These are phyloP conservation scores for Panulirus ornatus DNA, from an alignment of 1,140 invertebrate species.

Conservation along the genomic window DNA sequence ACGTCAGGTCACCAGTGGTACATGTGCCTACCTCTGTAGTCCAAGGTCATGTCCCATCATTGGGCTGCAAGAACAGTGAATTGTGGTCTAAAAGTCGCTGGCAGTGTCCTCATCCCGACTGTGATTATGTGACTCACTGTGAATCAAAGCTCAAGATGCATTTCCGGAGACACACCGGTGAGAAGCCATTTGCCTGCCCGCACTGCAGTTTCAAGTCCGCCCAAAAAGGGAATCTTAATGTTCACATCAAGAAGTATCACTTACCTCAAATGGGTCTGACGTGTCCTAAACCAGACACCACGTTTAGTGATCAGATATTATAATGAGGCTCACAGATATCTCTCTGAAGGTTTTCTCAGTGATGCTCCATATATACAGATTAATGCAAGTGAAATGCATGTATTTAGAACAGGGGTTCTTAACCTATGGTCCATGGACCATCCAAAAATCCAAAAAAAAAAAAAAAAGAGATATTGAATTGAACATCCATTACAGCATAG, in stretches of 20 bases:
- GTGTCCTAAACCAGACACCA: background rate
- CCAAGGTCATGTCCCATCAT: conserved; percentile 21
- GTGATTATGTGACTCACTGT: conserved; percentile 59
- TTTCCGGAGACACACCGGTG: conserved; percentile 60
- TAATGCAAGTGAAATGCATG: too few species aligned
- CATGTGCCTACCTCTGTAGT: background rate
- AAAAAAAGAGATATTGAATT: too few species aligned
- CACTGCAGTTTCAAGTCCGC: conserved; percentile 57
- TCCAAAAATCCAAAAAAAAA: too few species aligned
- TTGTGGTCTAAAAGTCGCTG: conserved; percentile 26
- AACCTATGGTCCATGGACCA: too few species aligned
- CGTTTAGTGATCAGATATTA: background rate
- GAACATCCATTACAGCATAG: too few species aligned
- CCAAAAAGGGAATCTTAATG: conserved; percentile 65
- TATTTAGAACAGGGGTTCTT: too few species aligned
- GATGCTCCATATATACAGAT: too few species aligned
- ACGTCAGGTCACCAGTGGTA: conserved; percentile 13
- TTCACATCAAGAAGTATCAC: conserved; percentile 61
- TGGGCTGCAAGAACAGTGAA: conserved; percentile 2
- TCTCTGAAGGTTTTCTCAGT: too few species aligned
- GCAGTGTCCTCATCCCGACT: conserved; percentile 40
- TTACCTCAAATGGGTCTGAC: background rate
- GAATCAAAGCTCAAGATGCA: conserved; percentile 68
- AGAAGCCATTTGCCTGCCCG: conserved; percentile 64
- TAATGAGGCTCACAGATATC: too few species aligned